Conservation (phyloP, 2,888 invertebrate species). For the Meteorus colon region DNA sequence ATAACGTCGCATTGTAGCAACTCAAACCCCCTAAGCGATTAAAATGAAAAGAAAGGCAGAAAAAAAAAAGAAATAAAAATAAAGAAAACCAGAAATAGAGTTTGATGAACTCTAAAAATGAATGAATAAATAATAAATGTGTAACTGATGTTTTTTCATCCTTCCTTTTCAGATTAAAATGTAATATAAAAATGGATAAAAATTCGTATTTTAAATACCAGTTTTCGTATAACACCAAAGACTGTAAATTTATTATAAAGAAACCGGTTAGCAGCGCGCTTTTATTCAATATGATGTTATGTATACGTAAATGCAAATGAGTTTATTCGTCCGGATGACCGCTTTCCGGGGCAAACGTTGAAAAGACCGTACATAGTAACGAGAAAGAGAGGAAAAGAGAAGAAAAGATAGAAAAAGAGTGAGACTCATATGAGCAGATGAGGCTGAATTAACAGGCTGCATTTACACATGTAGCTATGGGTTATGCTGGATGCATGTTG, state of each 20-base stretch:
- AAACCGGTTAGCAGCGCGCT: constrained; percentile 33
- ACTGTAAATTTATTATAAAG: constrained; percentile 29
- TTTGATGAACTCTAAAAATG: neutral
- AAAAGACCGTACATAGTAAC: constrained; percentile 18
- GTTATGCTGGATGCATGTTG: constrained; percentile 16
- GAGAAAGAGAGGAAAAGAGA: neutral
- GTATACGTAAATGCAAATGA: constrained; percentile 37
- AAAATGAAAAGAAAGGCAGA: neutral
- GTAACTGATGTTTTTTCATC: neutral
- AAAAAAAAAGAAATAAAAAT: neutral
- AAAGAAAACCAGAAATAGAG: neutral
- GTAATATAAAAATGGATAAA: neutral
- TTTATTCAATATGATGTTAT: constrained; percentile 35
- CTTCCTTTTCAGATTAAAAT: constrained; percentile 2
- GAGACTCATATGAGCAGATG: constrained; percentile 22
- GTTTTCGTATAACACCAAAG: constrained; percentile 24
- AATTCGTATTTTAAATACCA: constrained; percentile 24
- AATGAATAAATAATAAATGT: constrained; percentile 1
- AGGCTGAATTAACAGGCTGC: constrained; percentile 30
- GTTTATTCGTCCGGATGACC: constrained; percentile 35
- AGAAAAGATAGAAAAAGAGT: neutral
- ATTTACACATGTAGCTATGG: constrained; percentile 32
- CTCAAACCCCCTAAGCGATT: neutral
- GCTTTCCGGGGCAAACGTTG: constrained; percentile 31
- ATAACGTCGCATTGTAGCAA: neutral